Conservation (phyloP, 1,140 invertebrate species). For the Maniola jurtina region DNA sequence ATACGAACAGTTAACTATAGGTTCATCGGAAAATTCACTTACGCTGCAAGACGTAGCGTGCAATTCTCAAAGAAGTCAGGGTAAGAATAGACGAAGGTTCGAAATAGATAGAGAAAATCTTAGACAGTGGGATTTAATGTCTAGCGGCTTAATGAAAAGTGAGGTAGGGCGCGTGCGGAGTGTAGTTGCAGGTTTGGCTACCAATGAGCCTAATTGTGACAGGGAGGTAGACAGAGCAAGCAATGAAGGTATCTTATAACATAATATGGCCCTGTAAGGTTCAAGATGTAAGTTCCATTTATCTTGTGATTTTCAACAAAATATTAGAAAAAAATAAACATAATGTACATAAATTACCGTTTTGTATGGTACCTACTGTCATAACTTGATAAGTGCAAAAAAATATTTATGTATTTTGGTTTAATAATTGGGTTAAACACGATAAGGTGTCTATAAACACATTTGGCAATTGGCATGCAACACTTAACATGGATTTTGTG, state of each 20-base stretch:
- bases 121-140: constrained; percentile 92
- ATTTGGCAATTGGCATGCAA: constrained; percentile 56
- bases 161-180: constrained; percentile 69
- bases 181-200: constrained; percentile 68
- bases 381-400: constrained; percentile 22
- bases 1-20: constrained; percentile 71
- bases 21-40: constrained; percentile 37
- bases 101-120: constrained; percentile 91
- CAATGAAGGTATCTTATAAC: constrained; percentile 74
- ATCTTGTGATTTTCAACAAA: constrained; percentile 61
- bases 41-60: constrained; percentile 12
- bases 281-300: constrained; percentile 72
- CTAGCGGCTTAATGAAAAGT: constrained; percentile 83
- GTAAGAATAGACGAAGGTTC: constrained; percentile 64
- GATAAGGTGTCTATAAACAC: constrained; percentile 59
- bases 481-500: constrained; percentile 47
- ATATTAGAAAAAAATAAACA: constrained; percentile 48
- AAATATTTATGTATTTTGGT: constrained; percentile 31
- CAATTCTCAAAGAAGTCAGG: constrained; percentile 36
- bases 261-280: constrained; percentile 65
- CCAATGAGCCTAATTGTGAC: constrained; percentile 63
- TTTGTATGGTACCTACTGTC: constrained; percentile 46
- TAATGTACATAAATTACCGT: constrained; percentile 59
- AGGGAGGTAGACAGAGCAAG: constrained; percentile 66
- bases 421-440: constrained; percentile 53